A percentile compares a stretch with the other conserved stretches of the same genome.
Conservation (phyloP, 2,888 invertebrate species). For the Pterostichus niger region DNA sequence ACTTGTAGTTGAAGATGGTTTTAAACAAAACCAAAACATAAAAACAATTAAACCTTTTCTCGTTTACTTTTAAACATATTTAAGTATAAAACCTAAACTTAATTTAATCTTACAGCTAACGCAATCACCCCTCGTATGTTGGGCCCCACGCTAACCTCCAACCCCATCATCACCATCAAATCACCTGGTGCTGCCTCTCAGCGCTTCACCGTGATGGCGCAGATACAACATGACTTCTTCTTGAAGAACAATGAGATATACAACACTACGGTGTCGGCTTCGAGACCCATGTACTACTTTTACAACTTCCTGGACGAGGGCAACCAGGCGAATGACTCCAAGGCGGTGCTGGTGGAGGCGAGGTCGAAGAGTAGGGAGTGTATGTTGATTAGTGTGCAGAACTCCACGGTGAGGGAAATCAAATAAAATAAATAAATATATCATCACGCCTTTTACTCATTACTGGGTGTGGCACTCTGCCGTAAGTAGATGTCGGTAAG, state of each 20-base stretch:
- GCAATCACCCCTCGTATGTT: neutral
- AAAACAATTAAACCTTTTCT: no score
- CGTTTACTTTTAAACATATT: no score
- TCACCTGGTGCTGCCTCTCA: neutral
- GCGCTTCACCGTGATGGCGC: constrained; percentile 7
- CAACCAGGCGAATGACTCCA: constrained; percentile 71
- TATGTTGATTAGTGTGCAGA: constrained; percentile 89
- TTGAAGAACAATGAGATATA: neutral
- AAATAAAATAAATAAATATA: no score
- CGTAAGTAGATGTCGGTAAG: no score
- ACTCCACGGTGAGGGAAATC: constrained; percentile 82
- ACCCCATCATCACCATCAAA: constrained; percentile 51
- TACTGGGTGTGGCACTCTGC: no score
- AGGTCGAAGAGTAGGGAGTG: constrained; percentile 85
- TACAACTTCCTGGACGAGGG: constrained; percentile 79
- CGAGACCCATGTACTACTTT: constrained; percentile 82
- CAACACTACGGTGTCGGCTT: constrained; percentile 49
- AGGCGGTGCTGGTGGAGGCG: constrained; percentile 81
- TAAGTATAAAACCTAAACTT: no score
- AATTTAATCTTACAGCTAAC: neutral
- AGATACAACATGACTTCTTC: constrained; percentile 49
- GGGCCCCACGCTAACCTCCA: constrained; percentile 13
- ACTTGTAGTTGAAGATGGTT: no score
- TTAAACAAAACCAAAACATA: no score
- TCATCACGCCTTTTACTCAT: no score